Base-by-base conservation (phyloP, 2,888 invertebrate species). In the Coecobrya sp. region DNA sequence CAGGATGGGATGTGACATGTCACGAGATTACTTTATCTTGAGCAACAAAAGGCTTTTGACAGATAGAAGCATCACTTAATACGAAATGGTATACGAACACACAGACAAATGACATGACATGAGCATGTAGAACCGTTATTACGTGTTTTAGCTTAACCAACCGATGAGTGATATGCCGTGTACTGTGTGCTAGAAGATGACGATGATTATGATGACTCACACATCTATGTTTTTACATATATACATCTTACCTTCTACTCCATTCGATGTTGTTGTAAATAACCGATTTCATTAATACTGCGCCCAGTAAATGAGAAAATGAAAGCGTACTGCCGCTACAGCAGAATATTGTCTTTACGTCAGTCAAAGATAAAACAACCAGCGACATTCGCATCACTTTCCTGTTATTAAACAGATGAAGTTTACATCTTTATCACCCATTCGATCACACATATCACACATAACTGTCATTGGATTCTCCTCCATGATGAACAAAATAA, bases 101-200 rank as follows among this genome's bases (percentile, higher is more conserved):
- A 68, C 5, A 30, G 68, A 68, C 68, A 68, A 68, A 68, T 68
- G 68, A 68, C 68, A 68, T 68, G 68, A 68, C 68, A 68, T 68
- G 68, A 68, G 68, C 68, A 68, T 36, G 68, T 27, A 68, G 22
- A 25, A 68, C 27, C 27, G 19, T 68, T 27, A 36, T 68, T 55
- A 19, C n/a, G 68, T 30, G 5, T 13, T 65, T 10, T 65, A 3
- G 65, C 27, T 25, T 65, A 27, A 27, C 68, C 1, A 59, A 8
- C 49, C 52, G 59, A 49, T 49, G 19, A 59, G 52, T 59, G 59
- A 59, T n/a, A 59, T 22, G 22, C 7, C 11, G 2, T 1, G 5
- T 59, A 19, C 22, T 7, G 49, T 49, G 13, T n/a, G 7, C 59
- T 59, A n/a, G n/a, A n/a, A n/a, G n/a, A n/a, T n/a, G n/a, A n/a